Evolutionary conservation across 2,113 vertebrate species (phyloP), one percentile per base, ranked within the genome.

Genomic region (Lichenostomus cassidix): DNA sequence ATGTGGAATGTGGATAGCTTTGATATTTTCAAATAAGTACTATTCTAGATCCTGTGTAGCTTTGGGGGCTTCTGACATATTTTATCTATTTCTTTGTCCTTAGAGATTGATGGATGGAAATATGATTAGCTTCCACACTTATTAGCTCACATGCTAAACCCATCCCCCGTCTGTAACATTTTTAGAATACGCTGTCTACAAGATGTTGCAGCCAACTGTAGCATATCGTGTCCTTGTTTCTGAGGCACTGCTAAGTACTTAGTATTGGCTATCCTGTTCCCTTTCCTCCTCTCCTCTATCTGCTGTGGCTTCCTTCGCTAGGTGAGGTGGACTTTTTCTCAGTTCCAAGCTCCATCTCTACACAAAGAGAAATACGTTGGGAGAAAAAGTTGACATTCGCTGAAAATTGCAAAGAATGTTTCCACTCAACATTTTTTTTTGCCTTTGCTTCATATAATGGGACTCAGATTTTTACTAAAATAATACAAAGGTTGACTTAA

Each of bases 1-100:
- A 35, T 69, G 46, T 76, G 63, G 74, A 55, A 76, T 85, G 41
- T 74, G 94, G 68, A 74, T 65, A 86, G 71, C 71, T 91, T 89
- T 90, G 71, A 70, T 59, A 77, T 88, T 88, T 88, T 95, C 60
- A 85, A 29, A 15, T 86, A 78, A 75, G 56, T 58, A 49, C 18
- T 53, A 53, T 29, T 73, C 59, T 33, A 77, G 71, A 63, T 70
- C 69, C 56, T 70, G 23, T 73, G 21, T 88, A 83, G 67, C 90
- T 93, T 63, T 3, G 0, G 83, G 84, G 71, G 21, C 68, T 95
- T 94, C 71, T 88, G 87, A 71, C 63, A 58, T 76, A 56, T 75
- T 85, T 90, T 88, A 90, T 89, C 85, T 88, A 29, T 85, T 91
- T 90, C 71, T 80, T 86, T 84, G 60, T 78, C 81, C 81, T 71